phyloP scores from a whole-genome alignment of 1,140 invertebrate genomes.

The Drosophila ohnishii region DNA sequence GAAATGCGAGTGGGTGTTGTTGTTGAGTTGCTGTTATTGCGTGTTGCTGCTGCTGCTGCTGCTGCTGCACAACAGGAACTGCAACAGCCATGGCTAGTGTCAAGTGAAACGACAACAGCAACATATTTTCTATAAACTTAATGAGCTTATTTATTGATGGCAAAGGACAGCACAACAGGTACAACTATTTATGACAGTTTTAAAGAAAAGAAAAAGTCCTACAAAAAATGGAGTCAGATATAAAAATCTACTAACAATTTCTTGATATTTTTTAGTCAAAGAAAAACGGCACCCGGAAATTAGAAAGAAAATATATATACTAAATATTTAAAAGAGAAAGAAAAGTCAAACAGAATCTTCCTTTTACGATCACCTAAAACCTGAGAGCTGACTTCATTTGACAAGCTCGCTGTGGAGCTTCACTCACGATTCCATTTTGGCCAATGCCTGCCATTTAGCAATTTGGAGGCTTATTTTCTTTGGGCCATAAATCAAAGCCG shows the following conservation, averaged over 20 bases:
- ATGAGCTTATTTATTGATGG: constrained; percentile 70
- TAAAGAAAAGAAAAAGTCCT: background rate
- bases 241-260: background rate
- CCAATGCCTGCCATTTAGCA: constrained; percentile 56
- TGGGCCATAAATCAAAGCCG: constrained; percentile 72
- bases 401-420: constrained; percentile 49
- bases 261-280: background rate
- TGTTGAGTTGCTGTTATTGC: constrained; percentile 64
- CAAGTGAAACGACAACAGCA: constrained; percentile 60
- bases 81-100: constrained; percentile 65
- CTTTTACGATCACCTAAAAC: constrained; percentile 23
- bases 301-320: background rate
- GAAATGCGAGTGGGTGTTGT: constrained; percentile 50
- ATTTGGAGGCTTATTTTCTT: constrained; percentile 54
- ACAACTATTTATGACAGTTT: constrained; percentile 16
- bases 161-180: constrained; percentile 33
- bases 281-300: background rate
- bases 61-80: constrained; percentile 28
- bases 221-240: background rate
- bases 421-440: constrained; percentile 71
- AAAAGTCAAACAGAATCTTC: constrained; percentile 17
- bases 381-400: constrained; percentile 17
- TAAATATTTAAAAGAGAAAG: constrained; percentile 4
- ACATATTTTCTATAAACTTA: constrained; percentile 51
- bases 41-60: constrained; percentile 43